Evolutionary conservation across 2,797 vertebrate species (phyloP), one percentile per base, ranked within the genome.

Genomic region (Hirundo rustica): DNA sequence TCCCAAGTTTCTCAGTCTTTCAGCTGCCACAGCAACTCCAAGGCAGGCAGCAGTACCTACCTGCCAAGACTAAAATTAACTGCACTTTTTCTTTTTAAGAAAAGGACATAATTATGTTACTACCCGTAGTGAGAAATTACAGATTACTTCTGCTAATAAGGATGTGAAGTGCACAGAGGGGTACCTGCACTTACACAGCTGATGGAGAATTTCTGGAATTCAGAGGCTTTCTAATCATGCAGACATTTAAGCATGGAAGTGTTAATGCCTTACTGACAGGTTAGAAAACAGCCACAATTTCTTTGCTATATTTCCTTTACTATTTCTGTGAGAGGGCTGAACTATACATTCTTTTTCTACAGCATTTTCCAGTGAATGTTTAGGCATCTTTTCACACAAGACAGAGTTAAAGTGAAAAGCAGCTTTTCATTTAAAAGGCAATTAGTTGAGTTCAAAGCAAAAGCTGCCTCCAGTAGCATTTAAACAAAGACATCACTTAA

Each of bases 51-150:
- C 30, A 85, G 88, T 47, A 92, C 48, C 47, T 16, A 88, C 50
- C 45, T 93, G 91, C 45, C 71, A 73, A 86, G 88, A 97, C 92
- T 95, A 96, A 94, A 96, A 97, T 96, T 91, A 97, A 93, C 87
- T 88, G 82, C 62, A 47, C 42, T 60, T 89, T 82, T 70, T 77
- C 88, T 57, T 94, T 93, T 96, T 95, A 61, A 88, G 67, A 47
- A 80, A 95, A 96, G 89, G 22, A 85, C 42, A 88, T 54, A 89
- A 97, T 93, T 90, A 95, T 19, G 60, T 77, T 89, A 76, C 91
- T 92, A 85, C 94, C 88, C 14, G 30, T 67, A 92, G 93, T 34
- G 91, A 95, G 83, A 95, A 96, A 91, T 92, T 91, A 73, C 18
- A 91, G 84, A 75, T 89, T 88, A 58, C 51, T 91, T 79, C 78